Conservation (phyloP, 2,113 vertebrate genomes). For the Zosterops borbonicus region DNA sequence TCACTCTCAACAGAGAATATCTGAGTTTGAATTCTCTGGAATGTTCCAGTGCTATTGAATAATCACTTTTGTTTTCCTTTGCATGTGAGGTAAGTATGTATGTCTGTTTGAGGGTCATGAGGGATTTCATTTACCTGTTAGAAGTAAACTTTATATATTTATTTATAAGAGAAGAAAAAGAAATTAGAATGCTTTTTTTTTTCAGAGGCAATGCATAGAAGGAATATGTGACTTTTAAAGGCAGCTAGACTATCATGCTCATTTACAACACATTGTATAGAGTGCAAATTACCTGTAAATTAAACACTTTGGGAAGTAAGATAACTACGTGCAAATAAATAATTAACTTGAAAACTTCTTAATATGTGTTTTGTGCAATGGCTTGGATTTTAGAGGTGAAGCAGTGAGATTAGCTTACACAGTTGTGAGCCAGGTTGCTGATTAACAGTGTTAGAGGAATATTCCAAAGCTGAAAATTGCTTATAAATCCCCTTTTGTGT, state of each 20-base stretch:
- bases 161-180: background rate
- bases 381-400: background rate
- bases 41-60: background rate
- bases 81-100: too few relatives aligned
- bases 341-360: background rate
- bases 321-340: background rate
- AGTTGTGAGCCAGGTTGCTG: background rate
- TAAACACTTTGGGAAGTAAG: background rate
- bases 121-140: background rate
- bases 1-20: background rate
- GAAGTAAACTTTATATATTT: background rate
- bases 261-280: background rate
- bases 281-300: background rate
- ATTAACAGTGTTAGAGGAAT: background rate
- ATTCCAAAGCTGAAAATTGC: background rate
- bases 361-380: background rate
- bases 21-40: background rate
- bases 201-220: background rate
- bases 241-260: background rate
- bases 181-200: background rate
- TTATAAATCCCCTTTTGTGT: background rate
- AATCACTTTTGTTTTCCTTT: background rate
- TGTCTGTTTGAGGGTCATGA: background rate
- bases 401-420: background rate
- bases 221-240: background rate